Conservation (phyloP, 2,113 vertebrate species). For the Chaenocephalus aceratus region DNA sequence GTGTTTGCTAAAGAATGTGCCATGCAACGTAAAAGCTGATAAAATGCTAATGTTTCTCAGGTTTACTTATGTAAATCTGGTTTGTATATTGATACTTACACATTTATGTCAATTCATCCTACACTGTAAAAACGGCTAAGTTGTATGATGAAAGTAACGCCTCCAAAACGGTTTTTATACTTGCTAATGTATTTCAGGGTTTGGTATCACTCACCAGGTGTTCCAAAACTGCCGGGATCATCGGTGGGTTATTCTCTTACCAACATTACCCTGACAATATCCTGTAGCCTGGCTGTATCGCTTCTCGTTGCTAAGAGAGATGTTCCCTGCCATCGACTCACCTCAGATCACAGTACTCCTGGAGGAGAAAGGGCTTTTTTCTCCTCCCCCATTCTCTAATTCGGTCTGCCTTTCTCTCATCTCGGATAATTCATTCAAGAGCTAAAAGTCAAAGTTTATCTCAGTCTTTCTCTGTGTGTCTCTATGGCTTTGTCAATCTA, state of each 20-base stretch:
- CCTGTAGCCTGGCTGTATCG: slow-evolving; percentile 16
- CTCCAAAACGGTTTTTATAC: too few relatives aligned
- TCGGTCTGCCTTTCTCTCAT: slow-evolving; percentile 25
- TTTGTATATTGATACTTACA: neutral
- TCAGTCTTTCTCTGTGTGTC: slow-evolving; percentile 24
- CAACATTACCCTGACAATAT: slow-evolving; percentile 9
- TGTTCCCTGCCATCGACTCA: slow-evolving; percentile 4
- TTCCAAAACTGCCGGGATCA: neutral
- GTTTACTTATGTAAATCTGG: neutral
- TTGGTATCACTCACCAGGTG: slow-evolving; percentile 1
- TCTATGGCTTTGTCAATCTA: slow-evolving; percentile 37
- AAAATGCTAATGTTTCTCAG: neutral
- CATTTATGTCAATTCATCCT: too few relatives aligned
- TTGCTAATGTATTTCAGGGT: neutral
- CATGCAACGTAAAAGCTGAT: neutral
- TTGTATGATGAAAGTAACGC: too few relatives aligned
- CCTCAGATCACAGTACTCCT: slow-evolving; percentile 37
- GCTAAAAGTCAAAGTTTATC: slow-evolving; percentile 67
- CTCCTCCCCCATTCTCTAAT: slow-evolving; percentile 4
- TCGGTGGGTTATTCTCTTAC: slow-evolving; percentile 7
- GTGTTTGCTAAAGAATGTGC: neutral
- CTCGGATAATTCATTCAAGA: slow-evolving; percentile 51
- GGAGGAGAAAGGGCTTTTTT: slow-evolving; percentile 1
- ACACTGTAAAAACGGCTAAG: too few relatives aligned
- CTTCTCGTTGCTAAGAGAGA: slow-evolving; percentile 41